phyloP scores from a whole-genome alignment of 2,113 vertebrate genomes.

The Tragulus kanchil region DNA sequence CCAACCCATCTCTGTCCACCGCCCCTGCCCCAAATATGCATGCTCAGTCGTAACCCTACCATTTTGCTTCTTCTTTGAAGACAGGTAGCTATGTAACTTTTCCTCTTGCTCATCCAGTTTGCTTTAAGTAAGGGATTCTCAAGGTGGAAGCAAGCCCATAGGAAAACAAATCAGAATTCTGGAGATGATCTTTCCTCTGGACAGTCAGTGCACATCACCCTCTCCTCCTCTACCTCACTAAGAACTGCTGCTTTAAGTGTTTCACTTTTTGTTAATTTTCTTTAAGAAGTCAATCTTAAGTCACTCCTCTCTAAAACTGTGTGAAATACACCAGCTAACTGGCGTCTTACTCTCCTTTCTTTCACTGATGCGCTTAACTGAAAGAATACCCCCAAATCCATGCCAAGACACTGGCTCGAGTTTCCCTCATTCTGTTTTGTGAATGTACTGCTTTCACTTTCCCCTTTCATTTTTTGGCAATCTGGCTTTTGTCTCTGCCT shows the following conservation, averaged over 20 bases:
- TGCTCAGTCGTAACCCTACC: too few species aligned
- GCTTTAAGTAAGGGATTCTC: constrained; percentile 42
- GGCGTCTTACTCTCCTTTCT: neutral
- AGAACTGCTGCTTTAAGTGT: constrained; percentile 14
- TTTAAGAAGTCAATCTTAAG: constrained; percentile 29
- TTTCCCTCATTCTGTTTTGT: neutral
- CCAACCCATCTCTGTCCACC: too few species aligned
- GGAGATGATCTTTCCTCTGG: neutral
- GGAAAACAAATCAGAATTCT: neutral
- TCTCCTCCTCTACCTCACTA: neutral
- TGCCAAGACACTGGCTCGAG: neutral
- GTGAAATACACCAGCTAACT: constrained; percentile 18
- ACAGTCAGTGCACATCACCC: neutral
- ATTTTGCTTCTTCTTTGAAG: constrained; percentile 62
- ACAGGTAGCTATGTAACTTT: neutral
- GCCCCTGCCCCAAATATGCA: too few species aligned
- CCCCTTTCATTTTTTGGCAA: neutral
- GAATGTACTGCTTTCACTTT: neutral
- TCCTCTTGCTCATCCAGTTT: neutral
- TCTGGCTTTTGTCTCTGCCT: neutral
- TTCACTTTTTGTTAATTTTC: constrained; percentile 43
- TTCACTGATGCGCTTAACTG: neutral
- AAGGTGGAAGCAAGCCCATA: neutral
- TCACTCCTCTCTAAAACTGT: constrained; percentile 37
- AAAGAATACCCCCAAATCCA: constrained; percentile 1